Base-by-base conservation (phyloP, 2,113 vertebrate species). In the Zonotrichia leucophrys region DNA sequence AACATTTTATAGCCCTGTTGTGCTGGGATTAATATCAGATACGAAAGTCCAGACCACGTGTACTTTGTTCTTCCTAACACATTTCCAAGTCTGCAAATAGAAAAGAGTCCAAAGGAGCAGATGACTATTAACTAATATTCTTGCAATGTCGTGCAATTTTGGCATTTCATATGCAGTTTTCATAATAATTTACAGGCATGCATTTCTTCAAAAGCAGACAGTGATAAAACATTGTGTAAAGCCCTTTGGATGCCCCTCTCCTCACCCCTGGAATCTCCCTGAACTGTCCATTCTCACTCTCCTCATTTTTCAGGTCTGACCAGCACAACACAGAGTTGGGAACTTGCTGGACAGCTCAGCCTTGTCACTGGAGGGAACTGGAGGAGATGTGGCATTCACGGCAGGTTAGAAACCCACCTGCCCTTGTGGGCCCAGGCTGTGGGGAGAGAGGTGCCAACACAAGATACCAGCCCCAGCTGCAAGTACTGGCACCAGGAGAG, bases 1-100 rank as follows among this genome's bases (percentile, higher is more conserved):
- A 94, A 86, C 83, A 64, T 92, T 97, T 97, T 95, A 95, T 91
- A 95, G 79, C 90, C 88, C 90, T 95, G 93, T 88, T 96, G 79
- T 90, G 56, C 64, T 97, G 95, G 93, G 92, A 96, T 92, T 97
- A 97, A 88, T 95, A 94, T 70, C 64, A 70, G 85, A 72, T 79
- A 44, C 72, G 55, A 47, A 92, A 83, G 75, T 87, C 77, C 68
- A 76, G 59, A 35, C 82, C 79, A 59, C 0, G 1, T 69, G 44
- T 67, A 88, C 42, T 93, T 92, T 64, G 56, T 89, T 90, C 88
- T 96, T 80, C 76, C 17, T 53, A 83, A 83, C 60, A 22, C 47
- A n/a, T 80, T 86, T 91, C 83, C 5, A 28, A 62, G 55, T 62
- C 75, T 18, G 17, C 81, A 93, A 83, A 76, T 46, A 85, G 33